Base-by-base conservation (phyloP, 2,113 vertebrate genomes). In the Saccopteryx leptura region DNA sequence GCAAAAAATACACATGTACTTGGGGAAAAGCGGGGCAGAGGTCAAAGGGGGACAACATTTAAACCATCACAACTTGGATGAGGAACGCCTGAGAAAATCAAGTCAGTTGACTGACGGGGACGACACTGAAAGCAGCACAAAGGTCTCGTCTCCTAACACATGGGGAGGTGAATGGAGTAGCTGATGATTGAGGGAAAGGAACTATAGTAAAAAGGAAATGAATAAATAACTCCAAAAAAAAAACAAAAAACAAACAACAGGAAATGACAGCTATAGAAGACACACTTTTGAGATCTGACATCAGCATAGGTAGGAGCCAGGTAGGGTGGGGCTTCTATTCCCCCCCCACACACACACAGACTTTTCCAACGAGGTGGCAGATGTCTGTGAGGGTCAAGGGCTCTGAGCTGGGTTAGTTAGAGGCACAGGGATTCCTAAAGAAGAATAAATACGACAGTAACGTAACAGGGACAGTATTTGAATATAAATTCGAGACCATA, bases 401-500 rank as follows among this genome's bases (percentile, higher is more conserved):
- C 39, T 14, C 50, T 4, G 23, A 23, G 60, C 18, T 80, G 58
- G 12, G 58, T 31, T 24, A 9, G 58, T 31, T 24, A n/a, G 54
- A 80, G 69, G 11, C 33, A 68, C 46, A 60, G 78, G 78, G 31
- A 31, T 33, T 90, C 66, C 48, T n/a, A 82, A 93, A 83, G 86
- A 56, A 50, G 4, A 61, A 26, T 74, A 90, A 61, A 26, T 74
- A 90, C 58, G 48, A 63, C 58, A 71, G 60, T 56, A n/a, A 87
- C n/a, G 24, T 4, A 26, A 39, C 4, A 46, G 52, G 54, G 46
- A 71, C 56, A 4, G 48, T 15, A 86, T 48, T 21, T 63, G 23
- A 71, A 87, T 39, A 75, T n/a, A n/a, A 90, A 90, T 69, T 90
- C n/a, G 86, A 90, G 46, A 90, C 52, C 48, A 46, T 75, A 52